Base-by-base conservation (phyloP, 2,113 vertebrate genomes). In the Peromyscus leucopus region DNA sequence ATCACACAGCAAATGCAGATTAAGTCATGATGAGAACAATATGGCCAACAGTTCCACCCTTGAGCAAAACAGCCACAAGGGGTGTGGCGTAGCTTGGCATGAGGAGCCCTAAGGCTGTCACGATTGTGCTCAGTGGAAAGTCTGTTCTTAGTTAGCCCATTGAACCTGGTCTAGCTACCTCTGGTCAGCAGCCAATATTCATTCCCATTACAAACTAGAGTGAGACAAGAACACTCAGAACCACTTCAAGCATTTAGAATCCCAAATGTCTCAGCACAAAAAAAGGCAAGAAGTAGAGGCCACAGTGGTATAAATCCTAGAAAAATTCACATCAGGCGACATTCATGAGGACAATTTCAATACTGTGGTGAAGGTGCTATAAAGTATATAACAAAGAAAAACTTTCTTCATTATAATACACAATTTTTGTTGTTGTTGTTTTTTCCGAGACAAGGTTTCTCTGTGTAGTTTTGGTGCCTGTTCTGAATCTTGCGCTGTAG, bases 21-120 rank as follows among this genome's bases (percentile, higher is more conserved):
- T 94, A 94, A 96, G 69, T 97, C 95, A 98, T 83, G 10, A 21
- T 71, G 75, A 74, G 74, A 31, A 74, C 79, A 87, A 93, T 89
- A 92, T 3, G 19, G 36, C 75, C 95, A 93, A 79, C 21, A 79
- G 92, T 33, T 65, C 87, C 80, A 92, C 83, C 55, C 92, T 94
- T 91, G 46, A 83, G 17, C 5, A 28, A 76, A 42, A 42, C 21
- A 84, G 59, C 5, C 26, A 88, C 55, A 92, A 75, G 88, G 51
- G 48, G 83, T 17, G 5, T 46, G 67, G 17, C 83, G 65, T 22
- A 13, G 79, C 63, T 95, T 74, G 71, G 78, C 28, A 93, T 1
- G 0, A 46, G 33, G 61, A 46, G 5, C 55, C 80, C 46, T 15
- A 69, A 28, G 12, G 48, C 57, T 28, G 82, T 94, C 3, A 15